Evolutionary conservation across 2,888 invertebrate species (phyloP).

Genomic region (Eulithis testata): DNA sequence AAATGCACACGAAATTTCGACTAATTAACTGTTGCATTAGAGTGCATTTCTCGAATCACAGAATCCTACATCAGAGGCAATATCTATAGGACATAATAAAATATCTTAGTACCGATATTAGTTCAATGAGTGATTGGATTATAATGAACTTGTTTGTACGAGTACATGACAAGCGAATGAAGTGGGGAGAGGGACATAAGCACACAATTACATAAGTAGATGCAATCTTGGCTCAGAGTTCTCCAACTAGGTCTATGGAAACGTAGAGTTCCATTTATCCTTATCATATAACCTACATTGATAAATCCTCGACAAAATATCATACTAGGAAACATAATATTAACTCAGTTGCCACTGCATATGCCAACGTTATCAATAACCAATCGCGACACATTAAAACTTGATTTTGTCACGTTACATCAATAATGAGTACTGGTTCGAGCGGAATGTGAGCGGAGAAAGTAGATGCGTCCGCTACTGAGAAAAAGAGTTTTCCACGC

Average conservation of each 20-base stretch:
- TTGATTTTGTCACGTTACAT: constrained; percentile 59
- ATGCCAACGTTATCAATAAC: constrained; percentile 51
- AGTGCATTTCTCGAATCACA: constrained; percentile 13
- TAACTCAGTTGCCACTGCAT: constrained; percentile 49
- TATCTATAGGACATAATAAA: constrained; percentile 14
- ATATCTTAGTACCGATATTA: constrained; percentile 6
- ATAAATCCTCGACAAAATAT: constrained; percentile 37
- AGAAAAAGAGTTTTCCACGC: constrained; percentile 81
- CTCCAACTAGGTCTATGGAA: constrained; percentile 31
- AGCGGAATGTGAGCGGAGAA: constrained; percentile 79
- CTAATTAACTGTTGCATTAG: constrained; percentile 1
- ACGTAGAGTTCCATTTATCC: constrained; percentile 33
- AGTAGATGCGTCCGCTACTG: constrained; percentile 77
- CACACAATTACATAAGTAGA: constrained; percentile 12
- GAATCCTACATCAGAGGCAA: constrained; percentile 18
- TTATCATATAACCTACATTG: constrained; percentile 51
- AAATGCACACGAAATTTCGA: constrained; percentile 12
- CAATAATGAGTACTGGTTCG: constrained; percentile 31
- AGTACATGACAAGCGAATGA: constrained; percentile 11
- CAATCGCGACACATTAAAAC: constrained; percentile 55
- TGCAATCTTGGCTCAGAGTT: constrained; percentile 34
- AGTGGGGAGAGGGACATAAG: constrained; percentile 20
- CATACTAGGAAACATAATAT: constrained; percentile 39
- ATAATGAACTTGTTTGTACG: constrained; percentile 22
- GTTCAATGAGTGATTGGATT: constrained; percentile 29